phyloP scores from a whole-genome alignment of 2,888 invertebrate genomes.

The Rhagium mordax region DNA sequence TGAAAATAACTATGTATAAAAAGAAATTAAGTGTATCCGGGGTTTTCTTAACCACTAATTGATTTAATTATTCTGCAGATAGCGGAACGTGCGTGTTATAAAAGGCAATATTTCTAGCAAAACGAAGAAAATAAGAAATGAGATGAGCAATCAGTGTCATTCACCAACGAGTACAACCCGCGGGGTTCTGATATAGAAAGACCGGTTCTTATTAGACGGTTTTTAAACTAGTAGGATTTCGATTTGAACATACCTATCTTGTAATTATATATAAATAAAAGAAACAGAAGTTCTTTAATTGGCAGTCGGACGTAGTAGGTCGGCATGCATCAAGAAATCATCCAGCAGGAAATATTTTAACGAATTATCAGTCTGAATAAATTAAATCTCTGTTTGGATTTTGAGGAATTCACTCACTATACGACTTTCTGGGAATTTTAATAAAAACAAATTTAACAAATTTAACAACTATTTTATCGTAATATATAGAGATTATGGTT shows the following conservation, averaged over 20 bases:
- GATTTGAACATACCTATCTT: constrained; percentile 50
- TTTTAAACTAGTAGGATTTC: constrained; percentile 40
- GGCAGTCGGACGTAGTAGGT: constrained; percentile 49
- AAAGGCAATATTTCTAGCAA: constrained; percentile 33
- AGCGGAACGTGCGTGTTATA: constrained; percentile 22
- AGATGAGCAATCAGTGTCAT: constrained; percentile 56
- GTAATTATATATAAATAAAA: constrained; percentile 56
- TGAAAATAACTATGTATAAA: constrained; percentile 50
- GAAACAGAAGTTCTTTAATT: constrained; percentile 54
- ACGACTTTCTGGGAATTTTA: constrained; percentile 26
- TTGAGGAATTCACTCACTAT: constrained; percentile 12
- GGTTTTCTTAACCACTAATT: constrained; percentile 38
- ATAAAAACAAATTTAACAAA: not conserved
- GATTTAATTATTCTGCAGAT: constrained; percentile 24
- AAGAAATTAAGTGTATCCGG: constrained; percentile 43
- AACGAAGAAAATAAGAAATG: constrained; percentile 37
- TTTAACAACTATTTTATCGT: constrained; percentile 3
- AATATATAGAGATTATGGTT: not conserved
- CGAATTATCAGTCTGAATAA: constrained; percentile 50
- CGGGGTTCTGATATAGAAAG: constrained; percentile 47
- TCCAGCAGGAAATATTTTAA: constrained; percentile 55
- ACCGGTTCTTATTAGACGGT: constrained; percentile 57
- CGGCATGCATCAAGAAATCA: constrained; percentile 50
- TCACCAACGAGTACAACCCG: constrained; percentile 50
- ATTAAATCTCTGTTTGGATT: constrained; percentile 43